Base-by-base conservation (phyloP, 2,797 vertebrate genomes). In the Schizothorax lantsangensis region DNA sequence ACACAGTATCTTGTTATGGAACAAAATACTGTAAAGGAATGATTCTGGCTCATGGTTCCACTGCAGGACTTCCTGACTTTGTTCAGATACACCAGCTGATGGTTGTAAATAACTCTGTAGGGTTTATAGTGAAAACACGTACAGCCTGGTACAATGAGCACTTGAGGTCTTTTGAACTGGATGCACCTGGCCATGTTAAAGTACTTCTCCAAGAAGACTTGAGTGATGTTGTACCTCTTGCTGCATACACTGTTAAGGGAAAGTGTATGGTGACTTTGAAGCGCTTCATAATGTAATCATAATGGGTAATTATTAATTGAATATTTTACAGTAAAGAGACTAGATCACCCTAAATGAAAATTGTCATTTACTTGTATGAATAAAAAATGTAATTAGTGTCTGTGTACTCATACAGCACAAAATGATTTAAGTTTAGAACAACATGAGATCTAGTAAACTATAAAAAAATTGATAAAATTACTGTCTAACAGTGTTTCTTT, bases 21-120 rank as follows among this genome's bases (percentile, higher is more conserved):
- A 71, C 47, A 83, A 72, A 69, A 72, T 72, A 83, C 30, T 57
- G 45, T 83, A 26, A 19, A 57, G 81, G 69, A 30, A 83, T 73
- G 69, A 4, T 83, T 74, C 38, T 84, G 71, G n/a, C 72, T 36
- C 14, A 84, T 77, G 40, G 57, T 17, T 84, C 52, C 19, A 84
- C 83, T 75, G 57, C n/a, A 38, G 72, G 72, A 21, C 57, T 84
- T 17, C n/a, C 57, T 30, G 83, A 77, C 14, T 75, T 49, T 66
- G 30, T 66, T 6, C 54, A 84, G 11, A 75, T 84, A 23, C 19
- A 47, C 19, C 71, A 84, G 9, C 26, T 62, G 8, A 49, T 49
- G 23, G 12, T 77, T 49, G 19, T 75, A 21, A 40, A 45, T 1
- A 21, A 66, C 15, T 33, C 17, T 30, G 7, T 84, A 12, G 38